A percentile compares a stretch with the other conserved stretches of the same genome.
Evolutionary conservation across 2,113 vertebrate species (phyloP).

Genomic region (Sialia sialis): DNA sequence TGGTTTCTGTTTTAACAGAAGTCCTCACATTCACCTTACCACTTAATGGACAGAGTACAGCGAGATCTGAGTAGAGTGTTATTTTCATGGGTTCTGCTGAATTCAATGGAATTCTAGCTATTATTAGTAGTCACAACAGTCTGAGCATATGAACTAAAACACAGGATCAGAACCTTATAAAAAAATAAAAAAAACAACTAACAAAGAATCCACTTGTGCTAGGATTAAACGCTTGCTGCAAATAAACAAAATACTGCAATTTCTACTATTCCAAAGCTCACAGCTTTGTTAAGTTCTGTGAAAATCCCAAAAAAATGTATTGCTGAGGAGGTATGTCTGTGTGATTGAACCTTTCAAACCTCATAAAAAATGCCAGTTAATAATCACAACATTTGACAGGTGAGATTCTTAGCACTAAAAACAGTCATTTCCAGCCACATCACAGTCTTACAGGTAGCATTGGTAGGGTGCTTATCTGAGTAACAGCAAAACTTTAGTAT

Average conservation of each 20-base stretch:
- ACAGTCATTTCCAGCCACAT: not conserved
- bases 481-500: not conserved
- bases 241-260: not conserved
- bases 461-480: not conserved
- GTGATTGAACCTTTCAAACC: not conserved
- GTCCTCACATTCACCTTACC: not conserved
- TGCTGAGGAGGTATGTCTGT: not conserved
- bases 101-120: not conserved
- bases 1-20: not conserved
- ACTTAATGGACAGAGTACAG: not conserved
- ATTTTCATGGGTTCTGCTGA: not conserved
- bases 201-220: not conserved
- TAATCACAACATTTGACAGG: not conserved
- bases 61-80: not conserved
- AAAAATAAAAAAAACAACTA: not conserved
- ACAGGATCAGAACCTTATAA: not conserved
- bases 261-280: not conserved
- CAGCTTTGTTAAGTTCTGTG: not conserved
- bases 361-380: not conserved
- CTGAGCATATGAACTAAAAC: not conserved
- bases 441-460: not conserved
- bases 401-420: not conserved
- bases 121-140: not conserved
- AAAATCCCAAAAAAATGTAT: not conserved
- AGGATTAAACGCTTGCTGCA: not conserved